phyloP scores from a whole-genome alignment of 2,113 vertebrate genomes.

The Mugil cephalus region DNA sequence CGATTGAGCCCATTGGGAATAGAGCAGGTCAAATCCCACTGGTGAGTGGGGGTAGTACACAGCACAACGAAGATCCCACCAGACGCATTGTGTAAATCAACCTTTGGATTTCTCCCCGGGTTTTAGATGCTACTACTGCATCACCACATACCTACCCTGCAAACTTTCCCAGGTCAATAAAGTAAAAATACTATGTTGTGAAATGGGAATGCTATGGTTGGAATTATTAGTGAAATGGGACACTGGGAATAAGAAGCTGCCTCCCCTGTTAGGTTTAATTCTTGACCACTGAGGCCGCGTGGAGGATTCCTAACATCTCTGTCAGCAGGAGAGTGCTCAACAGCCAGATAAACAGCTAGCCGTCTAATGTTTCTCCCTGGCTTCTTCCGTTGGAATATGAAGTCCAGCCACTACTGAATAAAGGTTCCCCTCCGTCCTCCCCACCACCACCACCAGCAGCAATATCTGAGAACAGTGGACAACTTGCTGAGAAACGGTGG shows the following conservation, averaged over 20 bases:
- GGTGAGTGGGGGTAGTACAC: too few relatives aligned
- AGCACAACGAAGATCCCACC: background rate
- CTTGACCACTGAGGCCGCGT: background rate
- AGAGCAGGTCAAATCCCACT: too few relatives aligned
- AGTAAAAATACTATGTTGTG: slow-evolving; percentile 15
- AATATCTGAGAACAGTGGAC: background rate
- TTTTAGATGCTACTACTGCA: background rate
- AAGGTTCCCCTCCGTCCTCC: background rate
- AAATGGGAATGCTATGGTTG: slow-evolving; percentile 2
- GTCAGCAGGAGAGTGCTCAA: slow-evolving; percentile 1
- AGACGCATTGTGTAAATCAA: background rate
- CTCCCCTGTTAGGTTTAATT: slow-evolving; percentile 20
- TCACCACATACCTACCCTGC: slow-evolving; percentile 6
- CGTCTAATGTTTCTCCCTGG: slow-evolving; percentile 4
- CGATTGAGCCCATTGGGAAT: too few relatives aligned
- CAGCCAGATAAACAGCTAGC: slow-evolving; percentile 5
- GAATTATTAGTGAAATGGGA: slow-evolving; percentile 25
- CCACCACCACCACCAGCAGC: background rate
- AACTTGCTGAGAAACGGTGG: background rate
- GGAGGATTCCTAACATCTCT: slow-evolving; percentile 10
- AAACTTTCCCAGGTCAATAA: slow-evolving; percentile 42
- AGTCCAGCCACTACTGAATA: background rate
- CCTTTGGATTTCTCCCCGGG: too few relatives aligned
- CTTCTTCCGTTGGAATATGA: background rate
- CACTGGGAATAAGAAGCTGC: slow-evolving; percentile 11